A percentile compares a stretch with the other conserved stretches of the same genome.
phyloP scores from a whole-genome alignment of 2,888 invertebrate genomes.

The Pollenia griseotomentosa region DNA sequence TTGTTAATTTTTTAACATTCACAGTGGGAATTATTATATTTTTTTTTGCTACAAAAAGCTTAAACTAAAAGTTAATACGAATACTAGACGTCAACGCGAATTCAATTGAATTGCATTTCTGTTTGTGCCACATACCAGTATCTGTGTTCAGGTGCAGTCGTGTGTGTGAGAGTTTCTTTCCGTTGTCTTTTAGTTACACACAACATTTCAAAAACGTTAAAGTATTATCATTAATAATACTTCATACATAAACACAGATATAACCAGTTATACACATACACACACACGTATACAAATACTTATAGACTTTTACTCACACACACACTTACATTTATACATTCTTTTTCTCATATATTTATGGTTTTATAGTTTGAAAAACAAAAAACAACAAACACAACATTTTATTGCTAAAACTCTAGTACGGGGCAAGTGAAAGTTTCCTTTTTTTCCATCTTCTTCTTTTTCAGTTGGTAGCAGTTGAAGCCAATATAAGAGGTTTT shows the following conservation, averaged over 20 bases:
- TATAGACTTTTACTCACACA: conserved; percentile 32
- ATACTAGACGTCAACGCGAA: conserved; percentile 64
- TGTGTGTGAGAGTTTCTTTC: conserved; percentile 6
- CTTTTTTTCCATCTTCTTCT: not conserved
- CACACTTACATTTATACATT: not conserved
- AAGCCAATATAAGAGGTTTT: not conserved
- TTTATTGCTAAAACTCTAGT: conserved; percentile 43
- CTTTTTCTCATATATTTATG: conserved; percentile 41
- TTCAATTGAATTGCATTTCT: conserved; percentile 82
- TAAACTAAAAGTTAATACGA: conserved; percentile 57
- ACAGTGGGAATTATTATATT: not conserved
- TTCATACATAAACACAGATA: no score
- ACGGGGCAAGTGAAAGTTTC: conserved; percentile 59
- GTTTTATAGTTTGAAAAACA: conserved; percentile 14
- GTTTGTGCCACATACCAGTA: conserved; percentile 80
- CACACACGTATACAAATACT: not conserved
- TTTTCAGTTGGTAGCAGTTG: not conserved
- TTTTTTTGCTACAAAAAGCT: conserved; percentile 8
- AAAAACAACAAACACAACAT: conserved; percentile 46
- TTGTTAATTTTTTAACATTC: conserved; percentile 27
- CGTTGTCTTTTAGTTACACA: conserved; percentile 22
- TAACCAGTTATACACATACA: conserved; percentile 15
- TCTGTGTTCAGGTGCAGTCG: not conserved
- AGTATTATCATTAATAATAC: conserved; percentile 36
- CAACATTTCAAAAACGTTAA: conserved; percentile 11